Conservation (phyloP, 2,888 invertebrate species). For the Salticus scenicus region DNA sequence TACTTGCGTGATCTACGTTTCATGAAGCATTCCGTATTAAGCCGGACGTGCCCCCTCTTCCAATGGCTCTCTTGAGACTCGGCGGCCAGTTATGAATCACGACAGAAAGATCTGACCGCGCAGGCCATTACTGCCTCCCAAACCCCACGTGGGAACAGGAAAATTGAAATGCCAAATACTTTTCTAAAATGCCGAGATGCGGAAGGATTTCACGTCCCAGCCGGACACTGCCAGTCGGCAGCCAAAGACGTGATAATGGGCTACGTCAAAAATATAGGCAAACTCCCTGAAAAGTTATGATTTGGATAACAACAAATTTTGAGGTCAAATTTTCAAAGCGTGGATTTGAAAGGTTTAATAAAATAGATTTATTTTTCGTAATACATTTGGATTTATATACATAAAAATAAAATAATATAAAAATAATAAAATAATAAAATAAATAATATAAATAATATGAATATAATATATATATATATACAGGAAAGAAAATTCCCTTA, state of each 20-base stretch:
- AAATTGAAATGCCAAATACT: slow-evolving; percentile 19
- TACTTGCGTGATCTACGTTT: slow-evolving; percentile 52
- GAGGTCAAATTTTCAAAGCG: too few relatives aligned
- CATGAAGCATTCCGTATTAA: slow-evolving; percentile 44
- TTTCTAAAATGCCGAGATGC: slow-evolving; percentile 5
- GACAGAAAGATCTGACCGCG: slow-evolving; percentile 52
- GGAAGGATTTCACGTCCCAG: neutral
- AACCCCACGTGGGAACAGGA: slow-evolving; percentile 7
- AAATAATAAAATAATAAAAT: too few relatives aligned
- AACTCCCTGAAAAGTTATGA: neutral
- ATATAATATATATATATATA: too few relatives aligned
- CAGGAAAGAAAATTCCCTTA: too few relatives aligned
- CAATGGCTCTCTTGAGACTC: slow-evolving; percentile 48
- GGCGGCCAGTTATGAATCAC: slow-evolving; percentile 63
- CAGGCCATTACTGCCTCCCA: slow-evolving; percentile 22
- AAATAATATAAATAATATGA: too few relatives aligned
- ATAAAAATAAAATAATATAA: too few relatives aligned
- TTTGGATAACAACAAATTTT: neutral
- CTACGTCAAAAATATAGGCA: neutral
- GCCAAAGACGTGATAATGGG: slow-evolving; percentile 15
- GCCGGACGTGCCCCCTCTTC: slow-evolving; percentile 54
- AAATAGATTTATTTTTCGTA: too few relatives aligned
- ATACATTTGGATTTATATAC: too few relatives aligned
- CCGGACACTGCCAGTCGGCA: neutral
- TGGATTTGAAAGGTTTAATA: too few relatives aligned